A percentile compares a stretch with the other conserved stretches of the same genome.
Evolutionary conservation across 2,797 vertebrate genomes (phyloP).

Genomic region (Tachyglossus aculeatus): DNA sequence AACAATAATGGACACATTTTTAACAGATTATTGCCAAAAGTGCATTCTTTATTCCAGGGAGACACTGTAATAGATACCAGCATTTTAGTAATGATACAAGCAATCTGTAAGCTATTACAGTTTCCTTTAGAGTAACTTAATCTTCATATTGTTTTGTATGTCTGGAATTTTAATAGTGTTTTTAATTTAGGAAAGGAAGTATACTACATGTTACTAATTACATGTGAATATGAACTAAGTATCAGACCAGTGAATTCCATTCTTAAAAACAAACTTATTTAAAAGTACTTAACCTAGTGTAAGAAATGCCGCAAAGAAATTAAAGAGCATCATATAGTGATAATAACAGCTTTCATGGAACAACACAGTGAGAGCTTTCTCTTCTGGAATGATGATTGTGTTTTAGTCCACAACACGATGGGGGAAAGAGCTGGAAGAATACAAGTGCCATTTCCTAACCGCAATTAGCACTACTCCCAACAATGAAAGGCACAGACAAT

Average conservation of each 20-base stretch:
- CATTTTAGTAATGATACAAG: slow-evolving; percentile 75
- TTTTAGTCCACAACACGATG: slow-evolving; percentile 13
- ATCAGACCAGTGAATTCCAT: slow-evolving; percentile 49
- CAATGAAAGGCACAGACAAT: neutral
- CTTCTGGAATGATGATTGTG: slow-evolving; percentile 28
- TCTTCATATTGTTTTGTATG: slow-evolving; percentile 78
- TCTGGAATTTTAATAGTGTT: slow-evolving; percentile 78
- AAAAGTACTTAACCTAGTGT: slow-evolving; percentile 60
- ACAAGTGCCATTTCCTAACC: slow-evolving; percentile 9
- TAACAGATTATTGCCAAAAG: slow-evolving; percentile 76
- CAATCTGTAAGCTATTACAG: slow-evolving; percentile 79
- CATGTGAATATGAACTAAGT: slow-evolving; percentile 67
- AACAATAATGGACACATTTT: slow-evolving; percentile 75
- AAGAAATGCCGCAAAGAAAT: slow-evolving; percentile 65
- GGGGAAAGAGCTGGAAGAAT: slow-evolving; percentile 16
- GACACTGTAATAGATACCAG: slow-evolving; percentile 75
- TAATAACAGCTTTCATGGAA: slow-evolving; percentile 34
- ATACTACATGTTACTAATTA: slow-evolving; percentile 69
- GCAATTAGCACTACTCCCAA: slow-evolving; percentile 30
- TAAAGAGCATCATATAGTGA: slow-evolving; percentile 36
- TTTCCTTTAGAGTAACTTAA: slow-evolving; percentile 79
- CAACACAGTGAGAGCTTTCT: slow-evolving; percentile 11
- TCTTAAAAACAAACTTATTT: slow-evolving; percentile 71
- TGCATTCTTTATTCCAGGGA: slow-evolving; percentile 76
- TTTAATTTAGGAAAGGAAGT: slow-evolving; percentile 74